These are phyloP conservation scores for Catostylus mosaicus DNA, from an alignment of 30 jellyfish, hydroid and myxozoan genomes.

Conservation along the genomic window DNA sequence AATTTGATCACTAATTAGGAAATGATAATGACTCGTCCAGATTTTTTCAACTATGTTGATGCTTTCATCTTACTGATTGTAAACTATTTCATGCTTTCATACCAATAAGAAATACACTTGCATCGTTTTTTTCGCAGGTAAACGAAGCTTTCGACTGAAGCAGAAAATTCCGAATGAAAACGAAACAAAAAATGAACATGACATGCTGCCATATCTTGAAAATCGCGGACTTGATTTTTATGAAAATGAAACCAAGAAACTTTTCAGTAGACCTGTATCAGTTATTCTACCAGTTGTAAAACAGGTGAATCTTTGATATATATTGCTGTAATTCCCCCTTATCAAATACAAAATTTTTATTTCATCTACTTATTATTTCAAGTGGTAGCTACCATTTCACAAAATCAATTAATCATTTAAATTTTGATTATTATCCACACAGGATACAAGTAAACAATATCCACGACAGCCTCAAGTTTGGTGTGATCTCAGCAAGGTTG, in stretches of 20 bases:
- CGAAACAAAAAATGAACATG: not conserved
- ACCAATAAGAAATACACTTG: too few relatives aligned
- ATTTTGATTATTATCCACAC: not conserved
- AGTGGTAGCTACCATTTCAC: too few relatives aligned
- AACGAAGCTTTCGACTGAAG: not conserved
- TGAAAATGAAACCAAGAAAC: conserved; percentile 11
- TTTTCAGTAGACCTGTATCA: conserved; percentile 52
- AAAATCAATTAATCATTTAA: too few relatives aligned
- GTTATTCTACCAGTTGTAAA: conserved; percentile 54
- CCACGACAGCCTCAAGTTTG: conserved; percentile 53
- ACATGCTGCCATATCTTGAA: conserved; percentile 18
- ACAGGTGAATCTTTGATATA: too few relatives aligned
- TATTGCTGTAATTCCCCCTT: too few relatives aligned
- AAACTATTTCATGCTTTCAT: too few relatives aligned
- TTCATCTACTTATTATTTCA: too few relatives aligned
- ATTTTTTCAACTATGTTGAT: too few relatives aligned
- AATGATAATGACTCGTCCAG: too few relatives aligned
- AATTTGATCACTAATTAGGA: too few relatives aligned
- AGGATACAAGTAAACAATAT: conserved; percentile 29
- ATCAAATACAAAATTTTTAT: too few relatives aligned
- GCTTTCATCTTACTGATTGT: too few relatives aligned
- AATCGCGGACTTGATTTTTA: conserved; percentile 18
- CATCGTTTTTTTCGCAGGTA: not conserved
- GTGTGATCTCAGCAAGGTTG: conserved; percentile 46
- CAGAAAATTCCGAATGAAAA: not conserved